phyloP scores from a whole-genome alignment of 2,797 vertebrate genomes.

The Microhierax caerulescens region DNA sequence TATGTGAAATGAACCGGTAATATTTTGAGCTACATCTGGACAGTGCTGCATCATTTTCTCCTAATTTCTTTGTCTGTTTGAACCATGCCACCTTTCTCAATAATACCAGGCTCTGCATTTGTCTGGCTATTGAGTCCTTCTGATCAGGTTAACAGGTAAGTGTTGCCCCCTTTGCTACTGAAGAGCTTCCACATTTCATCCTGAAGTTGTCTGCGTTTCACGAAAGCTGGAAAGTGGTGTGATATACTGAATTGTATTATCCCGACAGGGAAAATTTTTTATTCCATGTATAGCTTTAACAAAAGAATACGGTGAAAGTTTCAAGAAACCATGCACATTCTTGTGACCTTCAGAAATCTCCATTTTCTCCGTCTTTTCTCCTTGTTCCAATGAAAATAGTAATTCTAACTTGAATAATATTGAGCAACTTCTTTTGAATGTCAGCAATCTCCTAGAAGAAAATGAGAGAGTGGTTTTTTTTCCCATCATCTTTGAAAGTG shows the following conservation, averaged over 20 bases:
- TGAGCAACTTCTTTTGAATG: background rate
- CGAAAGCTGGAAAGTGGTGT: background rate
- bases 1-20: background rate
- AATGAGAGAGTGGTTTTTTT: background rate
- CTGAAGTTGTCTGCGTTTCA: background rate
- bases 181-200: background rate
- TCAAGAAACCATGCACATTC: background rate
- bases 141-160: background rate
- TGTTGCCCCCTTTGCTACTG: background rate
- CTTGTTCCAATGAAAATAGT: background rate
- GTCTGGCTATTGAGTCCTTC: background rate
- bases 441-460: background rate
- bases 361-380: background rate
- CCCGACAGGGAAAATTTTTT: background rate
- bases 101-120: background rate
- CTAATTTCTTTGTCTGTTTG: background rate
- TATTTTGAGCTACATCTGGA: background rate
- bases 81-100: background rate
- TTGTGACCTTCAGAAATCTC: background rate
- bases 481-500: background rate
- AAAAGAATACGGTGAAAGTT: background rate
- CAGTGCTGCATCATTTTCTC: background rate
- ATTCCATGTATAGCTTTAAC: background rate
- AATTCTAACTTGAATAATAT: background rate
- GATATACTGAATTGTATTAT: background rate